phyloP scores from a whole-genome alignment of 1,140 invertebrate genomes.

The Penaeus chinensis region DNA sequence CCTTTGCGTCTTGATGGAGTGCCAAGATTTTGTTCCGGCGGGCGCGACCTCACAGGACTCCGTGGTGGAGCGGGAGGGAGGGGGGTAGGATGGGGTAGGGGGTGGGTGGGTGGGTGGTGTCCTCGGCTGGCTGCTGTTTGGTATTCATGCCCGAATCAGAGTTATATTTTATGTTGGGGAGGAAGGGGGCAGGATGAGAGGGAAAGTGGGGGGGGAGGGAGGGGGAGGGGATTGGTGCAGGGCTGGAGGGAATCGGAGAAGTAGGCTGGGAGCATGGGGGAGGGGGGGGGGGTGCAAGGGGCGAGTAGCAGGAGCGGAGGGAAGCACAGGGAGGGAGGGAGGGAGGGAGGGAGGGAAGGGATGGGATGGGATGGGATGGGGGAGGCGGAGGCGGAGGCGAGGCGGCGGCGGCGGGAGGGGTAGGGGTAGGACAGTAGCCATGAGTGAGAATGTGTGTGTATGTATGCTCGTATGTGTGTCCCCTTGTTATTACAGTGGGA shows the following conservation, averaged over 20 bases:
- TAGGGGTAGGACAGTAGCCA: not conserved
- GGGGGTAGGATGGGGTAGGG: not conserved
- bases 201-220: not conserved
- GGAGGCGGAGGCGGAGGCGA: not conserved
- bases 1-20: too few species aligned
- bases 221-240: not conserved
- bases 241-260: too few species aligned
- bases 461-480: too few species aligned
- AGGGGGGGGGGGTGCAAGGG: not conserved
- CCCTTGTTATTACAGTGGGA: not conserved
- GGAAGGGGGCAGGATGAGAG: not conserved
- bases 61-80: too few species aligned
- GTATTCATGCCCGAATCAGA: too few species aligned
- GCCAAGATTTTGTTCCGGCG: too few species aligned
- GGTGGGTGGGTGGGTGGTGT: not conserved
- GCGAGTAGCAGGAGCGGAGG: not conserved
- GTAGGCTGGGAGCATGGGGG: too few species aligned
- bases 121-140: too few species aligned
- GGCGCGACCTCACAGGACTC: too few species aligned
- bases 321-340: not conserved
- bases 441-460: not conserved
- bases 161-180: too few species aligned
- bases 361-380: not conserved
- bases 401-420: not conserved
- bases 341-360: not conserved